Percentiles rank a stretch among this genome's conserved stretches.
Conservation (phyloP, 2,113 vertebrate genomes). For the Chaenogobius annularis region DNA sequence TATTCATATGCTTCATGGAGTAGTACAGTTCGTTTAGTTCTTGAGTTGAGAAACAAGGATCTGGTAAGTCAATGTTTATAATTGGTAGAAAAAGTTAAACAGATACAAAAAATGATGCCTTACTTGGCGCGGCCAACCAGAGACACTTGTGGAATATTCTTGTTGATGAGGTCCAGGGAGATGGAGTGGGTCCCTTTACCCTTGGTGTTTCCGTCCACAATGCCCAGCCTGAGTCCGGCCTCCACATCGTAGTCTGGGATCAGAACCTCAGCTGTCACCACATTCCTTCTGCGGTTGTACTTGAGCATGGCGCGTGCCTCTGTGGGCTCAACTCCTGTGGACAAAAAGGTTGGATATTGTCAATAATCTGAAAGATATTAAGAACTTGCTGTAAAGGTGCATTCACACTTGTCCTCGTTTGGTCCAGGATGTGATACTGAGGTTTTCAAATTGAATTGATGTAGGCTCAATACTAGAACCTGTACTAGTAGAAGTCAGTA, state of each 20-base stretch:
- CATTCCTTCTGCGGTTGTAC: conserved; percentile 81
- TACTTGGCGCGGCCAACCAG: conserved; percentile 86
- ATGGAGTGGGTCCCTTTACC: conserved; percentile 77
- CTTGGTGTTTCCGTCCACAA: conserved; percentile 71
- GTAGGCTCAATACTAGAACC: too few relatives aligned
- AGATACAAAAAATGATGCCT: conserved; percentile 8
- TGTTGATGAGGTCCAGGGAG: conserved; percentile 84
- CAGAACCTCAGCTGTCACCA: conserved; percentile 80
- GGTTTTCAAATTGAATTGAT: too few relatives aligned
- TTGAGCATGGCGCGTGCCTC: conserved; percentile 78
- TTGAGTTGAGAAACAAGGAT: not conserved
- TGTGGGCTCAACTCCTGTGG: conserved; percentile 75
- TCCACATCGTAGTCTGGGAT: conserved; percentile 83
- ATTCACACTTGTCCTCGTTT: too few relatives aligned
- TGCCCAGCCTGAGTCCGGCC: conserved; percentile 81
- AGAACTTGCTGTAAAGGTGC: too few relatives aligned
- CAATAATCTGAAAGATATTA: not conserved
- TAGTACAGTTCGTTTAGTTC: not conserved
- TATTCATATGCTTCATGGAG: not conserved
- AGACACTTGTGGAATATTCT: conserved; percentile 82
- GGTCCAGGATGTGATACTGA: too few relatives aligned
- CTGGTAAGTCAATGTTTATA: not conserved
- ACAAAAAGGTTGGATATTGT: not conserved
- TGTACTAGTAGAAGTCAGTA: too few relatives aligned
- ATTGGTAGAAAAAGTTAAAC: not conserved